These are phyloP conservation scores for Mercenaria mercenaria DNA, from an alignment of 1,140 invertebrate species.

Conservation along the genomic window DNA sequence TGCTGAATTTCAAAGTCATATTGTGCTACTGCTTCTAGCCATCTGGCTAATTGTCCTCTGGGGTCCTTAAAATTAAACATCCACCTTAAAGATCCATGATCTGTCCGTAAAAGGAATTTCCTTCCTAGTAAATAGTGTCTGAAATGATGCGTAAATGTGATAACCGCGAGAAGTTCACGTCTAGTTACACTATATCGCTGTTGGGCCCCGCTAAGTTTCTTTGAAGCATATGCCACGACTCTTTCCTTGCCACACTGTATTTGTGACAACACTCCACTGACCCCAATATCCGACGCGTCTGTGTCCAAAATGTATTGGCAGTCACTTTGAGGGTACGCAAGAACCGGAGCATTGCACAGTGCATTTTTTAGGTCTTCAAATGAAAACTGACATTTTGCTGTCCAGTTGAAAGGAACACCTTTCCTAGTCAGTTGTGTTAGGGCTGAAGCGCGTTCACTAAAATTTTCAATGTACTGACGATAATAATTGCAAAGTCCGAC, in stretches of 20 bases:
- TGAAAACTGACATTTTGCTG: neutral
- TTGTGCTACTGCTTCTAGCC: neutral
- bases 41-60: slow-evolving; percentile 9
- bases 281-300: slow-evolving; percentile 32
- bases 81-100: slow-evolving; percentile 46
- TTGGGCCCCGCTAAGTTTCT: neutral
- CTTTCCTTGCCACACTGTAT: slow-evolving; percentile 13
- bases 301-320: slow-evolving; percentile 49
- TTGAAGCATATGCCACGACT: slow-evolving; percentile 15
- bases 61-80: slow-evolving; percentile 48
- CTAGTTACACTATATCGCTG: slow-evolving; percentile 21
- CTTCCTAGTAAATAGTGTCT: slow-evolving; percentile 15
- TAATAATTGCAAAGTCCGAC: neutral
- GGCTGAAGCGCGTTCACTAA: neutral
- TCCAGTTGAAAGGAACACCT: neutral
- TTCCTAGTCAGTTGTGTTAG: neutral
- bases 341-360: slow-evolving; percentile 30
- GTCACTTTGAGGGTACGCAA: slow-evolving; percentile 47
- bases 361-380: slow-evolving; percentile 21
- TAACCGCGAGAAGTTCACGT: slow-evolving; percentile 7
- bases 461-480: neutral
- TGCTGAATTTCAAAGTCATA: slow-evolving; percentile 12
- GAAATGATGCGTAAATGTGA: slow-evolving; percentile 11
- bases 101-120: slow-evolving; percentile 43
- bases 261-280: neutral